phyloP scores from a whole-genome alignment of 2,888 invertebrate genomes.

The Cataglyphis cursor region DNA sequence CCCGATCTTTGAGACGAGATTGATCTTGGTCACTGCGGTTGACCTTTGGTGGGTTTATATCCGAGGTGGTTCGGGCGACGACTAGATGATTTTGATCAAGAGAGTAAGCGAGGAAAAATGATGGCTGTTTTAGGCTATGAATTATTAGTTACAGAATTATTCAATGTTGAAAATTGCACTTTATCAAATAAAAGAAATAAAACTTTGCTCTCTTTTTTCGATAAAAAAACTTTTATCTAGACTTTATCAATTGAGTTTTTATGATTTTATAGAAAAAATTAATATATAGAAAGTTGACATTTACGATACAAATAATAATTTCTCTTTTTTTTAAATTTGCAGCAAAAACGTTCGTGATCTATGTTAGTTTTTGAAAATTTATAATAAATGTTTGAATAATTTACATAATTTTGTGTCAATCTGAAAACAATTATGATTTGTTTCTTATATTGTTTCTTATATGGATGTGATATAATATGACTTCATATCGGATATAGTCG shows the following conservation, averaged over 20 bases:
- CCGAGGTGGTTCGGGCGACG: background rate
- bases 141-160: background rate
- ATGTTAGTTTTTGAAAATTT: background rate
- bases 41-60: background rate
- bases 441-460: constrained; percentile 44
- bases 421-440: constrained; percentile 38
- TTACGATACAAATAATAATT: background rate
- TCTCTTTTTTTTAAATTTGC: background rate
- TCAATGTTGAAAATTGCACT: background rate
- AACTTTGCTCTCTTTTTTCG: background rate
- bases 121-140: background rate
- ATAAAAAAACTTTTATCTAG: background rate
- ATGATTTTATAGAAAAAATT: background rate
- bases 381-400: background rate
- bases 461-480: constrained; percentile 3
- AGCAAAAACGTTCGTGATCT: background rate
- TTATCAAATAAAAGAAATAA: background rate
- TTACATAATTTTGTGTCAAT: constrained; percentile 31
- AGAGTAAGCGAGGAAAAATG: constrained; percentile 12
- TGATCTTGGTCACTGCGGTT: background rate
- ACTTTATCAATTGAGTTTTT: background rate
- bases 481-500: constrained; percentile 25
- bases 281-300: background rate
- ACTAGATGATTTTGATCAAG: background rate
- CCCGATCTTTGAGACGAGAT: constrained; percentile 9